Base-by-base conservation (phyloP, 2,797 vertebrate species). In the Hydrocynus forskahlii region DNA sequence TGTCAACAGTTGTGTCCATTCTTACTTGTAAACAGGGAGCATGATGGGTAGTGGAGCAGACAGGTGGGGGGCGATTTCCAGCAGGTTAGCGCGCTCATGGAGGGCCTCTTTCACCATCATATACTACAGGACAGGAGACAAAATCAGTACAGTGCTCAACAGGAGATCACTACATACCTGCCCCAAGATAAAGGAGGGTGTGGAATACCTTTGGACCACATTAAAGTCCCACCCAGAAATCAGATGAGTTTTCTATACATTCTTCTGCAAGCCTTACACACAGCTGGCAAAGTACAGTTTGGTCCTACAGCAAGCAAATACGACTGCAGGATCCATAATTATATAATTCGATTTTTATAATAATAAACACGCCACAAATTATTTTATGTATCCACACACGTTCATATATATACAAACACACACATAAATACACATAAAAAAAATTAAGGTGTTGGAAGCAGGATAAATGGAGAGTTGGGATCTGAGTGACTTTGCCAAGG, bases 21-120 rank as follows among this genome's bases (percentile, higher is more conserved):
- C 96, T 92, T 93, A 99, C 98, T 96, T 99, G 94, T 99, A 99
- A 90, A 99, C 92, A 76, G 98, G 98, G 5, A 99, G 96, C 98
- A 99, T 99, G 90, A 99, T 99, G 85, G 98, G 98, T 83, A 99
- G 84, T 0, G 97, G 95, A 1, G 94, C 94, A 0, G 98, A 98
- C 1, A 99, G 94, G 88, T 99, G 97, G 7, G 98, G 98, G 0
- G 98, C 98, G 0, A 99, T 97, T 73, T 98, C 94, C 80, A 99
- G 94, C 16, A 99, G 94, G 88, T 99, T 97, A 48, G 97, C 96
- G 59, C 98, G 94, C 85, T 99, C 98, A 0, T 96, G 95, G 10
- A 99, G 96, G 0, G 98, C 97, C 88, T 99, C 98, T 89, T 98
- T 98, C 84, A 99, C 98, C 95, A 99, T 96, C 95, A 92, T 95